Evolutionary conservation across 2,113 vertebrate species (phyloP).

Genomic region (Lagopus muta): DNA sequence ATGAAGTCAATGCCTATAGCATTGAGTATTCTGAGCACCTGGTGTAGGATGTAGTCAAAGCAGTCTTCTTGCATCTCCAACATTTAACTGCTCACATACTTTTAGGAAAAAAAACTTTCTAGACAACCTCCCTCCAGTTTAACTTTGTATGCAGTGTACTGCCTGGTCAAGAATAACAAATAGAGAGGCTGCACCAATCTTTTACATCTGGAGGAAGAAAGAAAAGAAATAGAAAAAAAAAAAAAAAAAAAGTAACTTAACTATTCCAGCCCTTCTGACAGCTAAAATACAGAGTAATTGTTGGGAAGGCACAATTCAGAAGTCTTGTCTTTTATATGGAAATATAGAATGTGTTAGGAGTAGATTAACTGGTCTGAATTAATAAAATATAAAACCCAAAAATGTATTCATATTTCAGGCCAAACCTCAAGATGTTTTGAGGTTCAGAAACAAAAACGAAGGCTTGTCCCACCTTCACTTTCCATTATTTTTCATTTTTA

Average conservation of each 20-base stretch:
- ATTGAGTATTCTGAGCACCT: background rate
- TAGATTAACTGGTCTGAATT: conserved; percentile 47
- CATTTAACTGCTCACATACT: background rate
- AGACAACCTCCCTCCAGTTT: background rate
- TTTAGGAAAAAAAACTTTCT: background rate
- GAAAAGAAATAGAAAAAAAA: background rate
- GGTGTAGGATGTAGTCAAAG: fast-evolving
- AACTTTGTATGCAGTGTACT: background rate
- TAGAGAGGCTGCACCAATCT: background rate
- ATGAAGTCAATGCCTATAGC: background rate
- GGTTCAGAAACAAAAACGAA: background rate
- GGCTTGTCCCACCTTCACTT: background rate
- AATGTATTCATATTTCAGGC: conserved; percentile 18
- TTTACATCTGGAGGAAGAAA: background rate
- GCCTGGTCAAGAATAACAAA: background rate
- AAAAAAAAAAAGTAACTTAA: conserved; percentile 3
- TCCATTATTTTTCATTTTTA: background rate
- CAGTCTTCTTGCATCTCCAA: background rate
- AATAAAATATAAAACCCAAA: conserved; percentile 44
- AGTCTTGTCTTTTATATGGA: conserved; percentile 46
- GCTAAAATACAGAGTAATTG: background rate
- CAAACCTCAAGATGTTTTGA: conserved; percentile 13
- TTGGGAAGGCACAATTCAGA: background rate
- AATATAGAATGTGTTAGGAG: conserved; percentile 13
- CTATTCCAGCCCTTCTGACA: background rate